Evolutionary conservation across 1,140 invertebrate species (phyloP).

Genomic region (Schlechtendalia chinensis): DNA sequence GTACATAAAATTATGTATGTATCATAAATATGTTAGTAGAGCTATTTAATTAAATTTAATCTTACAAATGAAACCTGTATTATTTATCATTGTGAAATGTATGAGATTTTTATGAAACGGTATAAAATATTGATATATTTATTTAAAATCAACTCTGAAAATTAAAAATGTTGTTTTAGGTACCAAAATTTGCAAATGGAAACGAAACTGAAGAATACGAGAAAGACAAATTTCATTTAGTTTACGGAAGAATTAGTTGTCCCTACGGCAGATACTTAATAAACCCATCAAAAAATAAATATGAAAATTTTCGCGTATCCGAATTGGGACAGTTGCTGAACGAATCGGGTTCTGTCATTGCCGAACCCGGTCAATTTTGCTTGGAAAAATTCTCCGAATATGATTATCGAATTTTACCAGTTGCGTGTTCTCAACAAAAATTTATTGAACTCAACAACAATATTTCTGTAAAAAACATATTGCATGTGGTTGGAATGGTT

Average conservation of each 20-base stretch:
- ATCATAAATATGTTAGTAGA: too few relatives aligned
- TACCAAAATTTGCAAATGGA: background rate
- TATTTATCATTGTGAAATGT: too few relatives aligned
- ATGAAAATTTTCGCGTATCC: background rate
- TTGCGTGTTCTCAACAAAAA: background rate
- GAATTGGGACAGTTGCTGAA: background rate
- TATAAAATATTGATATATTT: background rate
- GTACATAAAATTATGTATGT: too few relatives aligned
- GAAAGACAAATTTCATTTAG: background rate
- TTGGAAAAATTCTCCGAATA: background rate
- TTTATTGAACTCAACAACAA: too few relatives aligned
- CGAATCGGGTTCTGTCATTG: background rate
- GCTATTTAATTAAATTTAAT: too few relatives aligned
- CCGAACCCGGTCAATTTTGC: background rate
- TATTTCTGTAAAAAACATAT: background rate
- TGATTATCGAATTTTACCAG: background rate
- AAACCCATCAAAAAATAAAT: background rate
- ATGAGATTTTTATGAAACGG: too few relatives aligned
- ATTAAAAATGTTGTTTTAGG: constrained; percentile 4
- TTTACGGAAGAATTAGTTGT: background rate
- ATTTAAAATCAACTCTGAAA: too few relatives aligned
- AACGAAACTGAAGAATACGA: background rate
- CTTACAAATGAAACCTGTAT: too few relatives aligned
- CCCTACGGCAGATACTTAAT: background rate
- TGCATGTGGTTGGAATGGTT: constrained; percentile 60